Evolutionary conservation across 2,888 invertebrate species (phyloP).

Genomic region (Lingula anatina): DNA sequence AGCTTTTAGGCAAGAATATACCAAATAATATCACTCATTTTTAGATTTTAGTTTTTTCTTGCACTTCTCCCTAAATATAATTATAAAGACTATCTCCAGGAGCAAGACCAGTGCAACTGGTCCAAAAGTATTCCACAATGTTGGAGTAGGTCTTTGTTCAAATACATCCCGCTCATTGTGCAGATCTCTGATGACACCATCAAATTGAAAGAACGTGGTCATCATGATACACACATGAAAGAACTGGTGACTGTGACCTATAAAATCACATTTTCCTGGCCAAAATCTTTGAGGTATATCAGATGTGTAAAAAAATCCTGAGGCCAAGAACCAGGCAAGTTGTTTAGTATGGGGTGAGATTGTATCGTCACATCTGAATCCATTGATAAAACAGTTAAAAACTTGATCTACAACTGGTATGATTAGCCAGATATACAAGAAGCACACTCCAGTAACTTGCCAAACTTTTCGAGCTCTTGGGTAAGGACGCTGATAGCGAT

Average conservation of each 20-base stretch:
- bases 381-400: conserved; percentile 18
- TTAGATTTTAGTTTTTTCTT: no score
- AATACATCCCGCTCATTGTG: conserved; percentile 19
- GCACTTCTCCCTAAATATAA: no score
- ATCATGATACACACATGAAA: conserved; percentile 48
- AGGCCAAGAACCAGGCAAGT: conserved; percentile 41
- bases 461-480: conserved; percentile 44
- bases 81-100: not conserved
- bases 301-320: conserved; percentile 47
- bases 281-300: conserved; percentile 46
- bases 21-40: no score
- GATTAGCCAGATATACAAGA: conserved; percentile 43
- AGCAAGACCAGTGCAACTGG: not conserved
- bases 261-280: conserved; percentile 45
- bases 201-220: conserved; percentile 41
- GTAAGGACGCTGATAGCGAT: conserved; percentile 41
- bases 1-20: no score
- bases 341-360: conserved; percentile 37
- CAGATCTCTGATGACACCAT: conserved; percentile 43
- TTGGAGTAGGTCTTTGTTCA: conserved; percentile 25
- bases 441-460: conserved; percentile 41
- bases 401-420: conserved; percentile 40
- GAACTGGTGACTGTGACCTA: conserved; percentile 49
- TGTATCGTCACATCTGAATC: conserved; percentile 29
- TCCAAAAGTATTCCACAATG: conserved; percentile 37